These are phyloP conservation scores for Calyptommatus sinebrachiatus DNA, from an alignment of 2,113 vertebrate genomes.

Conservation along the genomic window DNA sequence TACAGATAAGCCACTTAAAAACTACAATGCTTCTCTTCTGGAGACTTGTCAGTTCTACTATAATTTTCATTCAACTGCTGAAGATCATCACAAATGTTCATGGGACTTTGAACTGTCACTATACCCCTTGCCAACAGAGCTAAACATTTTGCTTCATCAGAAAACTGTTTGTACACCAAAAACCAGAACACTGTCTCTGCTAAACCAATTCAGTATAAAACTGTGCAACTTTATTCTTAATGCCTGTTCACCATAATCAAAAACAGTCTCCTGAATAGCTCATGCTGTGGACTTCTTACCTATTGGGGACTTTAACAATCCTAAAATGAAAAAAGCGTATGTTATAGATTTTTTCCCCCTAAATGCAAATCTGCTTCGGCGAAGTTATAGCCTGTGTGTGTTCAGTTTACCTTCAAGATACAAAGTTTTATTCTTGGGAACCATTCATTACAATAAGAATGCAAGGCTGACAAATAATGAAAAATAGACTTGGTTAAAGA, in stretches of 20 bases:
- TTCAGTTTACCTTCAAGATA: background rate
- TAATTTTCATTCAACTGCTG: background rate
- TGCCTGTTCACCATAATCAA: background rate
- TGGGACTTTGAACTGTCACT: background rate
- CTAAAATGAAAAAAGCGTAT: background rate
- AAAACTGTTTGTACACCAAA: background rate
- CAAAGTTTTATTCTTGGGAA: background rate
- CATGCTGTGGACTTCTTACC: background rate
- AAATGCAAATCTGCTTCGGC: too few relatives aligned
- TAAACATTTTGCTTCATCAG: background rate
- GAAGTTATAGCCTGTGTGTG: background rate
- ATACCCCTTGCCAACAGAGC: background rate
- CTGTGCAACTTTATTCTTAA: background rate
- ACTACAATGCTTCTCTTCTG: background rate
- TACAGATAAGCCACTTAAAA: too few relatives aligned
- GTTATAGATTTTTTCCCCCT: too few relatives aligned
- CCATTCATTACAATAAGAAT: background rate
- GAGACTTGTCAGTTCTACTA: background rate
- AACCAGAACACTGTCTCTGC: background rate
- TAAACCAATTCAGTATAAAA: background rate
- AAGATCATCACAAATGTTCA: background rate
- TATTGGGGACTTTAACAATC: background rate
- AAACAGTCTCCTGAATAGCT: background rate
- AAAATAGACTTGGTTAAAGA: background rate
- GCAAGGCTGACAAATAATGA: background rate